Evolutionary conservation across 2,888 invertebrate species (phyloP).

Genomic region (Perdita meconis): DNA sequence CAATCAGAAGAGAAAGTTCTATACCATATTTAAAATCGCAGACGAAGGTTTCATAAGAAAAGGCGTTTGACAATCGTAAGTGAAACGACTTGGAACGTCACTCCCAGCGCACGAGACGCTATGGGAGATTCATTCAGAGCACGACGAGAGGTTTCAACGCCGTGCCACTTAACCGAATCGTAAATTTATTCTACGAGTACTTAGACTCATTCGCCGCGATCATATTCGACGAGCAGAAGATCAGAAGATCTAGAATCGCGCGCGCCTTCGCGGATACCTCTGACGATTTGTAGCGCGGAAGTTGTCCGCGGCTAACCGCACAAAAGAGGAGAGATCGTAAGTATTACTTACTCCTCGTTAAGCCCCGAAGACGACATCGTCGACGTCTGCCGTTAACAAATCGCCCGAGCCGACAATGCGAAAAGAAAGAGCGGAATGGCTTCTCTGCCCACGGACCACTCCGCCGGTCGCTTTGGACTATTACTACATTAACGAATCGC

Average conservation of each 20-base stretch:
- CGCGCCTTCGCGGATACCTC: constrained; percentile 13
- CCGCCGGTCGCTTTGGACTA: constrained; percentile 44
- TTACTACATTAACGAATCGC: constrained; percentile 59
- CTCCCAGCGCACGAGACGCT: neutral
- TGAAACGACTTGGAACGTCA: neutral
- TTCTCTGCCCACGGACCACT: constrained; percentile 48
- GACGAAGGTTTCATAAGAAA: neutral
- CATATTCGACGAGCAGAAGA: constrained; percentile 8
- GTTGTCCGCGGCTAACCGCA: constrained; percentile 6
- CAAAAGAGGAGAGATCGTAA: constrained; percentile 35
- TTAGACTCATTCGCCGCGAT: neutral
- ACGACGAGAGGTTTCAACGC: constrained; percentile 10
- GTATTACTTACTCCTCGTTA: constrained; percentile 67
- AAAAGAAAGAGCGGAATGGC: constrained; percentile 56
- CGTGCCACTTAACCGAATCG: constrained; percentile 14
- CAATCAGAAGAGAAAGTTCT: neutral
- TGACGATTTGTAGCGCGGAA: constrained; percentile 39
- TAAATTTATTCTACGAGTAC: constrained; percentile 8
- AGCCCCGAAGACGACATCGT: constrained; percentile 52
- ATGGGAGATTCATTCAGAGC: neutral
- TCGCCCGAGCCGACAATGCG: constrained; percentile 56
- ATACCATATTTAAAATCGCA: neutral
- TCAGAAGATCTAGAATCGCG: neutral
- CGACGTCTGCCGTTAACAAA: constrained; percentile 56
- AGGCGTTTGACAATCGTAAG: neutral